These are phyloP conservation scores for Coelinius sp. DNA, from an alignment of 2,888 invertebrate species.

Conservation along the genomic window DNA sequence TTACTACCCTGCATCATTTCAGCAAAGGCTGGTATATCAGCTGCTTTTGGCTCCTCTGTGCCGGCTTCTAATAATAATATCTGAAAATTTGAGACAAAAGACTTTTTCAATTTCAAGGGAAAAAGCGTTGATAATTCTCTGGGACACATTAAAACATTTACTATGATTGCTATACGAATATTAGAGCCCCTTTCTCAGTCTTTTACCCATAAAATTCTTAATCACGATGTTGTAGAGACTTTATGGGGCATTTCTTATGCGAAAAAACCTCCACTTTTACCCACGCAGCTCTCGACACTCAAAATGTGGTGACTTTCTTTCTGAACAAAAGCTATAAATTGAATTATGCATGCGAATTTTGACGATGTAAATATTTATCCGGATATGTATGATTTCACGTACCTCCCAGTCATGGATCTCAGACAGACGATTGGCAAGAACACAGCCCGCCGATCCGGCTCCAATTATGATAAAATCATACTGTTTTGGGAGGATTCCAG, in stretches of 20 bases:
- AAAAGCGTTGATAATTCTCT: not conserved
- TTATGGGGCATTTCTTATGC: not conserved
- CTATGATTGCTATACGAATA: not conserved
- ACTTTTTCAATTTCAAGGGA: not conserved
- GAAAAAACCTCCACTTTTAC: not conserved
- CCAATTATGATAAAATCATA: constrained; percentile 74
- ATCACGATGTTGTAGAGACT: not conserved
- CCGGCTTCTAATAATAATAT: constrained; percentile 79
- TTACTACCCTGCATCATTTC: constrained; percentile 68
- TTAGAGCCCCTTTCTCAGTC: not conserved
- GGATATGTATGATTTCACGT: too few species aligned
- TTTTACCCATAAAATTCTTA: not conserved
- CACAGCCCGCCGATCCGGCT: constrained; percentile 74
- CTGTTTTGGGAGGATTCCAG: constrained; percentile 40
- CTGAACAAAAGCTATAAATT: not conserved
- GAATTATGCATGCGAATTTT: not conserved
- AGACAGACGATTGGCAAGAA: constrained; percentile 72
- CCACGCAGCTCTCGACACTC: not conserved
- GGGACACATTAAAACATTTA: not conserved
- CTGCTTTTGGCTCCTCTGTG: constrained; percentile 77
- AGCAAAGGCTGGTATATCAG: constrained; percentile 78
- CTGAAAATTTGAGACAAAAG: constrained; percentile 65
- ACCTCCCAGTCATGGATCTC: constrained; percentile 58
- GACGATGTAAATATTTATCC: not conserved
- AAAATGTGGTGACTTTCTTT: not conserved